A percentile compares a stretch with the other conserved stretches of the same genome.
phyloP scores from a whole-genome alignment of 2,888 invertebrate species.

The Isotomurus palustris region DNA sequence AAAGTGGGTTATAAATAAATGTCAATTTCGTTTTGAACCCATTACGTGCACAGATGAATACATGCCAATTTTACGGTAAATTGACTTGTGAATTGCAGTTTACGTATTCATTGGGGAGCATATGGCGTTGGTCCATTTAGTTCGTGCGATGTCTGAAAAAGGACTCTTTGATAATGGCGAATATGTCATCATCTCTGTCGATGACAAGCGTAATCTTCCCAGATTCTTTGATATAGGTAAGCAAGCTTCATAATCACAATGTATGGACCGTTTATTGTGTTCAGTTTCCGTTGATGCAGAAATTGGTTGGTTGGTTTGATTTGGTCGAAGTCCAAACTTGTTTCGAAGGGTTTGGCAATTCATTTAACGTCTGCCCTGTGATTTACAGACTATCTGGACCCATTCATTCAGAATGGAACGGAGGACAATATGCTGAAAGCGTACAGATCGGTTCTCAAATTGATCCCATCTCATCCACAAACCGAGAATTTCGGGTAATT shows the following conservation, averaged over 20 bases:
- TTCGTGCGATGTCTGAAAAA: constrained; percentile 69
- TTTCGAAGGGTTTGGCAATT: too few relatives aligned
- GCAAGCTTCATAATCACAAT: constrained; percentile 28
- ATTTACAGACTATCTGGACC: constrained; percentile 63
- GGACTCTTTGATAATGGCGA: constrained; percentile 71
- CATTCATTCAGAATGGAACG: constrained; percentile 22
- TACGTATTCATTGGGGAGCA: constrained; percentile 87
- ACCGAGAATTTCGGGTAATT: constrained; percentile 19
- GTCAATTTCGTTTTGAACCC: too few relatives aligned
- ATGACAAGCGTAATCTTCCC: constrained; percentile 77
- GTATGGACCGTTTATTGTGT: too few relatives aligned
- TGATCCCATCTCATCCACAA: constrained; percentile 71
- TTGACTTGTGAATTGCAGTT: constrained; percentile 57
- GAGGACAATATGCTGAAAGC: constrained; percentile 50
- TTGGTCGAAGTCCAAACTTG: neutral
- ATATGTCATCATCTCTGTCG: constrained; percentile 82
- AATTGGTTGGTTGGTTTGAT: neutral
- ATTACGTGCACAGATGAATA: too few relatives aligned
- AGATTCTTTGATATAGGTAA: constrained; percentile 56
- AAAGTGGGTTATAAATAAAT: too few relatives aligned
- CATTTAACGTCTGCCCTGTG: neutral
- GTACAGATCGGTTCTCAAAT: constrained; percentile 72
- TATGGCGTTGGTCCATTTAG: constrained; percentile 77
- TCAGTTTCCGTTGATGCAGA: neutral
- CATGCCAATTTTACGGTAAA: neutral